Conservation (phyloP, 2,888 invertebrate species). For the Metopia argyrocephala region DNA sequence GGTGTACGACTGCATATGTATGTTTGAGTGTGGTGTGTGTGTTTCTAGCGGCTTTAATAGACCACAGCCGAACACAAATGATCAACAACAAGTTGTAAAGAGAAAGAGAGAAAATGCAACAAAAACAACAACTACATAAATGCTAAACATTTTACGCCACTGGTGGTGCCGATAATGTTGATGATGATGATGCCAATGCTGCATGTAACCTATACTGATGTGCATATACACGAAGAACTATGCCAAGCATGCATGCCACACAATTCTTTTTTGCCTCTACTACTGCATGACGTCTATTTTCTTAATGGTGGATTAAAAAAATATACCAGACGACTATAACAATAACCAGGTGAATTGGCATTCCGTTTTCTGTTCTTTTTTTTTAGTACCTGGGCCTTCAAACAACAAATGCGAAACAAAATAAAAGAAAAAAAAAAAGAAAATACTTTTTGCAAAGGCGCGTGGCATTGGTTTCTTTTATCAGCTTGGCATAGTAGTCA, state of each 20-base stretch:
- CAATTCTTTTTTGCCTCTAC: slow-evolving; percentile 19
- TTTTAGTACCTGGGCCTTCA: neutral
- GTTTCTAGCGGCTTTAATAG: neutral
- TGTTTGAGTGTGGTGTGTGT: neutral
- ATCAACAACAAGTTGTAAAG: neutral
- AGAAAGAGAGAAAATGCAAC: neutral
- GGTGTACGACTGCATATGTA: neutral
- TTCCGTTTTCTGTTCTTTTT: neutral
- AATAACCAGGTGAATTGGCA: neutral
- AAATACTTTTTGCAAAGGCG: slow-evolving; percentile 21
- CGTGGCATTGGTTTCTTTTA: slow-evolving; percentile 44
- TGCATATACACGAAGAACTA: slow-evolving; percentile 63
- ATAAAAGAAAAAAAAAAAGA: neutral
- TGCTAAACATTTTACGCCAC: neutral
- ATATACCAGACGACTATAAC: neutral
- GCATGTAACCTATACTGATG: slow-evolving; percentile 18
- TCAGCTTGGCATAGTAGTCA: slow-evolving; percentile 32
- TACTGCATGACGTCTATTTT: neutral
- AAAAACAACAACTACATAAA: neutral
- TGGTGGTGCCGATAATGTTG: neutral
- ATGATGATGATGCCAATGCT: slow-evolving; percentile 18
- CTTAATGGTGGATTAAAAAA: neutral
- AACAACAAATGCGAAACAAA: neutral
- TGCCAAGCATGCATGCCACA: slow-evolving; percentile 58
- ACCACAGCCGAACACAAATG: slow-evolving; percentile 1